A percentile compares a stretch with the other conserved stretches of the same genome.
Conservation (phyloP, 2,797 vertebrate genomes). For the Lagodon rhomboides region DNA sequence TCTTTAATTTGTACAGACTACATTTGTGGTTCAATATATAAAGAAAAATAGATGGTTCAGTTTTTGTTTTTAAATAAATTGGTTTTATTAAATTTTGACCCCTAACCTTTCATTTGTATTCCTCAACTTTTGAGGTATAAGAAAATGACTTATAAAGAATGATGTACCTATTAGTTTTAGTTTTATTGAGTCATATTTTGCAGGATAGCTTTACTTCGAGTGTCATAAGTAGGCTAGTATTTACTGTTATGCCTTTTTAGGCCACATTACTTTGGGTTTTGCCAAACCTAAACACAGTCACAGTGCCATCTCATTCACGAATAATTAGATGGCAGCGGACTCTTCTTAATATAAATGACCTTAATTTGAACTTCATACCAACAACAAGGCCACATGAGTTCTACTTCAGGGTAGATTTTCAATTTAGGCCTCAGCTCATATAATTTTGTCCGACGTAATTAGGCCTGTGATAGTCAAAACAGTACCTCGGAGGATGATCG, state of each 20-base stretch:
- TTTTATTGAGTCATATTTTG: neutral
- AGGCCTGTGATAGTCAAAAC: conserved; percentile 46
- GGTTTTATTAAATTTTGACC: neutral
- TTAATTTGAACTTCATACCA: neutral
- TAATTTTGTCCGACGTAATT: conserved; percentile 43
- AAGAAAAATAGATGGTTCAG: too few relatives aligned
- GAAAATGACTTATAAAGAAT: neutral
- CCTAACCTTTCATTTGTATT: neutral
- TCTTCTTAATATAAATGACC: neutral
- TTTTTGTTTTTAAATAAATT: neutral
- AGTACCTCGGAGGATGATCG: neutral
- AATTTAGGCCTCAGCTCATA: conserved; percentile 45
- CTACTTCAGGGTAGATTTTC: conserved; percentile 11
- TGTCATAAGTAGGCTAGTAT: neutral
- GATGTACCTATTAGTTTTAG: neutral
- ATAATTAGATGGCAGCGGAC: neutral
- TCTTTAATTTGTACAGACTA: neutral
- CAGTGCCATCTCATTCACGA: neutral
- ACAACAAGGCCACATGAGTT: neutral
- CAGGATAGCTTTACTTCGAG: neutral
- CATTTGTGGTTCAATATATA: neutral
- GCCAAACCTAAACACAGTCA: neutral
- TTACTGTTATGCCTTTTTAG: neutral
- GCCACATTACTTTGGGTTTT: neutral
- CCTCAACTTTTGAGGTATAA: neutral